phyloP scores from a whole-genome alignment of 2,888 invertebrate genomes.

The Pilophorus perplexus region DNA sequence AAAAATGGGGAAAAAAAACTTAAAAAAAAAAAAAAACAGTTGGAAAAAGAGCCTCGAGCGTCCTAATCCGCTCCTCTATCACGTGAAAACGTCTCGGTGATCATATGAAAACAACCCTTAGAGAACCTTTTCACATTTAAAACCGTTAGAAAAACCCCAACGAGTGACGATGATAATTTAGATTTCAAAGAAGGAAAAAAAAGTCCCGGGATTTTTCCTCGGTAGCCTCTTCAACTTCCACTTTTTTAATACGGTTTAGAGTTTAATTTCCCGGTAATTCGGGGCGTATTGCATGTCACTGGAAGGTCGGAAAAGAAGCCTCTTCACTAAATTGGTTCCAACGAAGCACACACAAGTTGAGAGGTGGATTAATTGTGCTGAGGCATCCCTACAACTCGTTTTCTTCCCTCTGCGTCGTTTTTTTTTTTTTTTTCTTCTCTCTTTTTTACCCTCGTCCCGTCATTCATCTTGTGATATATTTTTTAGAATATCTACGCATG shows the following conservation, averaged over 20 bases:
- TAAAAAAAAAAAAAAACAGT: no score
- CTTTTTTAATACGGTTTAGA: neutral
- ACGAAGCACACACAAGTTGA: neutral
- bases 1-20: no score
- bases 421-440: no score
- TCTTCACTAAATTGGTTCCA: conserved; percentile 13
- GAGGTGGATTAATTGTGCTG: conserved; percentile 1
- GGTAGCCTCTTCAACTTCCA: conserved; percentile 1
- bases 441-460: neutral
- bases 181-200: neutral
- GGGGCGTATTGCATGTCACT: no score
- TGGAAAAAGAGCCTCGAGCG: no score
- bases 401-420: neutral
- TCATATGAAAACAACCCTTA: neutral
- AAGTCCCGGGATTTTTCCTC: no score
- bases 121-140: neutral
- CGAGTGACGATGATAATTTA: conserved; percentile 13
- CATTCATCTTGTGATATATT: no score
- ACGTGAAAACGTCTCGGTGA: no score
- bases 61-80: no score
- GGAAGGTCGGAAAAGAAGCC: neutral
- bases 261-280: neutral
- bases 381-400: neutral
- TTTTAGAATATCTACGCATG: no score
- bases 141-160: conserved; percentile 5